Percentiles rank a stretch among this genome's conserved stretches.
These are phyloP conservation scores for Polyploca ridens DNA, from an alignment of 2,888 invertebrate genomes.

Conservation along the genomic window DNA sequence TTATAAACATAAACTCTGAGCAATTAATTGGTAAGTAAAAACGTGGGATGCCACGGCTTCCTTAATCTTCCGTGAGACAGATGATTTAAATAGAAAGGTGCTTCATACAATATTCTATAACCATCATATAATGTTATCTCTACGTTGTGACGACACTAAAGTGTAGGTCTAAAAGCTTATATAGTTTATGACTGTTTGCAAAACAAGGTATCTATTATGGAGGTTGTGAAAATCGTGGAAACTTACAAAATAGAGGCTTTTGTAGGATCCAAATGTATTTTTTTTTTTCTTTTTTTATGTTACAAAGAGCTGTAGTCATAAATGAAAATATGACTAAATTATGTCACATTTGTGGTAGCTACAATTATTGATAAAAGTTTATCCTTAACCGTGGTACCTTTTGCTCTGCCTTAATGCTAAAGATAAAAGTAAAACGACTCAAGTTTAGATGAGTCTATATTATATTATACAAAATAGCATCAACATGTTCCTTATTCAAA, in stretches of 20 bases:
- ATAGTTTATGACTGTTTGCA: not conserved
- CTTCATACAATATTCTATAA: not conserved
- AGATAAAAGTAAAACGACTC: no score
- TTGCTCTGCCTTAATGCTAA: no score
- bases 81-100: not conserved
- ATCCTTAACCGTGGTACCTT: no score
- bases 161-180: slow-evolving; percentile 2
- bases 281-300: no score
- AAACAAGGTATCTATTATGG: not conserved
- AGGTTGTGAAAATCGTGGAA: not conserved
- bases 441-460: no score
- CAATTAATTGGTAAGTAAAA: slow-evolving; percentile 28
- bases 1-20: not conserved
- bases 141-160: not conserved
- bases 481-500: no score
- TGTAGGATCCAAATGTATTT: no score
- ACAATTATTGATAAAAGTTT: no score
- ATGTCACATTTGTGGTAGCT: no score
- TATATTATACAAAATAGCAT: no score
- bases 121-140: not conserved
- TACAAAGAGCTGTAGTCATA: no score
- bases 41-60: slow-evolving; percentile 46
- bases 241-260: not conserved
- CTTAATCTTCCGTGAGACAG: slow-evolving; percentile 44
- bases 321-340: no score